Base-by-base conservation (phyloP, 2,888 invertebrate genomes). In the Cerastis leucographa region DNA sequence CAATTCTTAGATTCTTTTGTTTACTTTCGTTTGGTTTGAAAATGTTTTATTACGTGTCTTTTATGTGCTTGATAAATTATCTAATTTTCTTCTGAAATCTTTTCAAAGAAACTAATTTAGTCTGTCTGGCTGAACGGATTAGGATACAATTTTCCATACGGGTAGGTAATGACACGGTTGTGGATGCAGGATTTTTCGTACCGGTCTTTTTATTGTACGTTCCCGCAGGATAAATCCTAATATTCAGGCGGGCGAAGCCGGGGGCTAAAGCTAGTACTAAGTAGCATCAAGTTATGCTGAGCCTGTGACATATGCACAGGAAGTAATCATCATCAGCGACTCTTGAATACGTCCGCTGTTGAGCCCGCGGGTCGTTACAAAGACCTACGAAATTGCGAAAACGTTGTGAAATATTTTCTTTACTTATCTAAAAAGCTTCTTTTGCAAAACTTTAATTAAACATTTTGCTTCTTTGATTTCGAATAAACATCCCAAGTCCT, bases 271-370 rank as follows among this genome's bases (percentile, higher is more conserved):
- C 68, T 29, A 68, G 44, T 68, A 35, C 12, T n/a, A 35, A 2
- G 17, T 35, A 49, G 25, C 42, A 65, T 59, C 35, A 59, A 35
- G 35, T 71, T 59, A 64, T n/a, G 17, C 1, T 69, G 6, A 9
- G 35, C 17, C 46, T 72, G 44, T 51, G 17, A 71, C 64, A 25
- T 62, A 51, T 71, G 17, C 17, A 17, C 4, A 49, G 42, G 62
- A 75, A 79, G 49, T 68, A 68, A 81, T 68, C 62, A 81, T 35
- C 79, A 74, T 64, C 62, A 74, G 22, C 29, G 9, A 46, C 29
- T 65, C 56, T 44, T 49, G 44, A 65, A 25, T 25, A 73, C 17
- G 22, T 49, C 29, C 25, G n/a, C 22, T 49, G 17, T 7, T 51
- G 11, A 44, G 40, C 14, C 17, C 5, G 6, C 2, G 14, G 5